Percentiles rank a stretch among this genome's conserved stretches.
Conservation (phyloP, 2,113 vertebrate genomes). For the Catharus bicknelli region DNA sequence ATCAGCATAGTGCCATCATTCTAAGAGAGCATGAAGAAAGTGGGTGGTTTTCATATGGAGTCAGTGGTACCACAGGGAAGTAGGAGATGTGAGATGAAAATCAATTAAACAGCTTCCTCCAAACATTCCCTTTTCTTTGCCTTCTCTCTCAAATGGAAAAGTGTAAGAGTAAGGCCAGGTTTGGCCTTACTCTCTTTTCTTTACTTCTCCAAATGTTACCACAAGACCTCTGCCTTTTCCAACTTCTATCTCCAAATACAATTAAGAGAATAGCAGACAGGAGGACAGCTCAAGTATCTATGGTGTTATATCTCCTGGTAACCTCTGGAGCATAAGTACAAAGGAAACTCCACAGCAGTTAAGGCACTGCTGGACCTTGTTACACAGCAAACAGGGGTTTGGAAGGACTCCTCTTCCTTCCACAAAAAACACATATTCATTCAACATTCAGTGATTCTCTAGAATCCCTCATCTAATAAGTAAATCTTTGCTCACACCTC, state of each 20-base stretch:
- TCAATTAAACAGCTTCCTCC: not conserved
- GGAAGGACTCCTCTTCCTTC: not conserved
- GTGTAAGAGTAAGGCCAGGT: not conserved
- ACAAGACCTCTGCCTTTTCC: not conserved
- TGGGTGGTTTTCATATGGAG: slow-evolving; percentile 9
- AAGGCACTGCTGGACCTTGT: not conserved
- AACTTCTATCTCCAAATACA: not conserved
- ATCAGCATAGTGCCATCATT: slow-evolving; percentile 4
- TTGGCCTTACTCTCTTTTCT: not conserved
- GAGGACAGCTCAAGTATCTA: not conserved
- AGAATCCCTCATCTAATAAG: not conserved
- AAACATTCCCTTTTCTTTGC: not conserved
- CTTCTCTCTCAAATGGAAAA: not conserved
- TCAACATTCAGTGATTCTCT: not conserved
- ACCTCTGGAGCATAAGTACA: not conserved
- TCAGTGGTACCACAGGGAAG: slow-evolving; percentile 20
- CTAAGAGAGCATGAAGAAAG: slow-evolving; percentile 27
- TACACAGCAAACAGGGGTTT: accelerated
- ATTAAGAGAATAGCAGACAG: not conserved
- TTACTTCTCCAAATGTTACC: not conserved
- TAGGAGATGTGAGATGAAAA: slow-evolving; percentile 21
- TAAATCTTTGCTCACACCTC: not conserved
- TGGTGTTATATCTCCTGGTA: not conserved
- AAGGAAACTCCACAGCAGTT: not conserved
- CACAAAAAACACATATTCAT: not conserved